Evolutionary conservation across 1,140 invertebrate genomes (phyloP), one percentile per base, ranked within the genome.

Genomic region (Tachypleus tridentatus): DNA sequence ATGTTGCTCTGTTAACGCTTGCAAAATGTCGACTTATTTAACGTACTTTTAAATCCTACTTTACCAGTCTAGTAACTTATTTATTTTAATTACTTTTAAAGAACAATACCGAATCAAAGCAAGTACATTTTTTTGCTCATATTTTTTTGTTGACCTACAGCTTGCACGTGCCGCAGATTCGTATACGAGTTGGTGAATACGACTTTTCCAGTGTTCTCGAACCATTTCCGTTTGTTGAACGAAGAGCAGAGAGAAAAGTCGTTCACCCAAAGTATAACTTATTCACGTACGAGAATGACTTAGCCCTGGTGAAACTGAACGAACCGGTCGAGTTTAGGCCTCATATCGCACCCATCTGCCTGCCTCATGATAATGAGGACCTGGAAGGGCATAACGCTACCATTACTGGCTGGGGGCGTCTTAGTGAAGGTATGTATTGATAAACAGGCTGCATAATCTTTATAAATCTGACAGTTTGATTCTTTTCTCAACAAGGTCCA

Each of bases 201-300:
- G 91, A 94, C 76, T 79, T 95, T 61, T 87, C 87, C 0, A 86
- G 84, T 58, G 88, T 90, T 68, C 83, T 88, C 49, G 91, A 95
- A 72, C 90, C 91, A 0, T 93, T 91, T 71, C 85, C 88, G 3
- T 92, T 87, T 74, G 85, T 89, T 68, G 93, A 96, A 74, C 76
- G 91, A 70, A 80, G 89, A 57, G 90, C 93, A 0, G 91, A 93
- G 74, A 90, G 93, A 61, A 89, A 94, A 0, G 90, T 91, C 10
- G 91, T 87, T 51, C 91, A 95, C 80, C 91, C 91, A 0, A 86
- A 93, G 75, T 95, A 94, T 74, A 91, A 95, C 74, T 85, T 91
- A 0, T 80, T 90, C 57, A 95, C 91, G 0, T 95, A 94, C 72
- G 92, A 95, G 73, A 94, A 93, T 76, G 91, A 96, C 78, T 78